Evolutionary conservation across 2,888 invertebrate genomes (phyloP), one percentile per base, ranked within the genome.

Genomic region (Aethes cnicana): DNA sequence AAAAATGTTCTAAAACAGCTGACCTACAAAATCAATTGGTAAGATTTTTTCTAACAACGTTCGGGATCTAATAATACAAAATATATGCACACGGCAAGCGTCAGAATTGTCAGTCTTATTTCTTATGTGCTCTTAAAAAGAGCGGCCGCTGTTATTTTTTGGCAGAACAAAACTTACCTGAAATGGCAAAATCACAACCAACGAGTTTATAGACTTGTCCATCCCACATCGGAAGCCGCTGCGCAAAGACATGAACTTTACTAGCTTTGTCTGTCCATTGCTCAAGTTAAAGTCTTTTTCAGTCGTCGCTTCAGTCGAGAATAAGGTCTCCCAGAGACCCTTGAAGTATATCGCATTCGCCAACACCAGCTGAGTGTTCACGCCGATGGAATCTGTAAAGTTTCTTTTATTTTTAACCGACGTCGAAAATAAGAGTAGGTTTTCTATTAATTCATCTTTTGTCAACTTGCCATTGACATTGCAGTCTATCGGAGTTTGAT

Each of bases 321-420:
- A 96, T 39, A 90, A 91, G 25, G 89, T 80, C 16, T 90, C 81
- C 95, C 95, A 95, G 0, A 90, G 68, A 0, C 95, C 95, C 75
- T 94, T 94, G 87, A 95, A 95, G 77, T 91, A 95, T 14, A 95
- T 78, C 2, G 93, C 93, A 65, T 94, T 95, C 3, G 92, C 86
- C 21, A 94, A 69, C 4, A 95, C 73, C 77, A 95, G 73, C 57
- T 92, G 90, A 4, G 92, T 82, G 1, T 91, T 89, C 8, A 86
- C 74, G 14, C 84, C 72, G 1, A 93, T 54, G 6, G 90, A 71
- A 56, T 84, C 92, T 92, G 77, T 41, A 85, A 80, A 12, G n/a
- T n/a, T n/a, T n/a, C n/a, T n/a, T n/a, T n/a, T n/a, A n/a, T n/a
- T n/a, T n/a, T n/a, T n/a, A n/a, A n/a, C n/a, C n/a, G n/a, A n/a